Base-by-base conservation (phyloP, 2,888 invertebrate species). In the Protonemura montana region DNA sequence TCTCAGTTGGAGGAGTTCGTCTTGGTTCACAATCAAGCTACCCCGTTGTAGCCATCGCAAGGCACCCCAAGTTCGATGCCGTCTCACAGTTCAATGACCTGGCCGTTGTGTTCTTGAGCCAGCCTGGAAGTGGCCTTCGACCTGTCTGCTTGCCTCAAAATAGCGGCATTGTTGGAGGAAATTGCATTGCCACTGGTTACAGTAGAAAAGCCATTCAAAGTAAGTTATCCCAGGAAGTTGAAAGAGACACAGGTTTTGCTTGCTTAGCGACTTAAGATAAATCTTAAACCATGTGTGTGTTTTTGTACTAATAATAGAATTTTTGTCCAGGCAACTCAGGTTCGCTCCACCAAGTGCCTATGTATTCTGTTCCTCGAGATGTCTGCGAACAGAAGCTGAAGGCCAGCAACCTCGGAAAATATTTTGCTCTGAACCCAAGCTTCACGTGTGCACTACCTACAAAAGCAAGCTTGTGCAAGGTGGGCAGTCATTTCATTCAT, bases 101-200 rank as follows among this genome's bases (percentile, higher is more conserved):
- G 85, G 97, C 97, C 10, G 92, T 97, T 82, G 91, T 97, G 26
- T 93, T 95, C 7, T 91, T 97, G 83, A 91, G 94, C 3, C 94
- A 94, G 88, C 89, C 91, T 0, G 21, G 59, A 10, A 59, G 59
- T 21, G 59, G 59, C 16, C 59, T 59, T 10, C 13, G 59, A 59
- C 59, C 59, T 0, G 94, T 97, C 78, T 97, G 97, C 89, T 91
- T 97, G 81, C 94, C 94, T 92, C 92, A 10, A 27, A 59, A 59
- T 21, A 59, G 59, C 59, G 21, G 21, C 6, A 3, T 59, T 21
- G 13, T 13, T 13, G 59, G 21, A 59, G 59, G 0, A 93, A 92
- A 94, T 85, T 97, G 97, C 88, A 94, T 96, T 6, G 94, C 95
- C 0, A 96, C 96, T 85, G 97, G 97, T 84, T 97, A 97, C 96